Base-by-base conservation (phyloP, 1,140 invertebrate species). In the Achatina immaculata region DNA sequence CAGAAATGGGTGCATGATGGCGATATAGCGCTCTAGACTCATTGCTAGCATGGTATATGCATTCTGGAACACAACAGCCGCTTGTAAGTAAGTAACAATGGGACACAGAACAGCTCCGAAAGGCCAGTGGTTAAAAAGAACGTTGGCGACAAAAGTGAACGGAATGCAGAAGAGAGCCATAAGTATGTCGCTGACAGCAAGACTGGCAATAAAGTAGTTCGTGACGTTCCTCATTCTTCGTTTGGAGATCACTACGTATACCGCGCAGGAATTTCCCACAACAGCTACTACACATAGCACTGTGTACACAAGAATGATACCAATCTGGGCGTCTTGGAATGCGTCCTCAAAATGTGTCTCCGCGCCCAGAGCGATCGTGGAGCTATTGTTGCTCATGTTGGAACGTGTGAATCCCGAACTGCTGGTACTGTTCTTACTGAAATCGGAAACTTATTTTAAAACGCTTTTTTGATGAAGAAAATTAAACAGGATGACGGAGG, bases 201-300 rank as follows among this genome's bases (percentile, higher is more conserved):
- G 91, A 87, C 98, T 99, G 1, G 99, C 94, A 76, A 99, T 98
- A 91, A 98, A 99, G 88, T 97, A 98, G 91, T 98, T 98, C 77
- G 97, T 98, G 0, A 98, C 96, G 0, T 96, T 97, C 68, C 97
- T 91, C 97, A 98, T 98, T 78, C 95, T 92, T 74, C 95, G 94
- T 90, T 91, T 90, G 28, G 95, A 94, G 48, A 97, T 90, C 0
- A 98, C 96, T 81, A 98, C 97, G 81, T 88, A 90, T 84, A 98
- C 96, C 62, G 98, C 97, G 83, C 97, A 97, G 38, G 96, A 91
- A 90, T 99, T 98, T 1, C 97, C 96, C 43, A 95, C 94, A 19
- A 96, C 83, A 0, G 88, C 85, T 0, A 89, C 80, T 34, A 88
- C 62, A 38, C 86, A 88, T 45, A 90, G 84, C 9, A 87, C 51